phyloP scores from a whole-genome alignment of 2,888 invertebrate species.

The Odontothrips loti region DNA sequence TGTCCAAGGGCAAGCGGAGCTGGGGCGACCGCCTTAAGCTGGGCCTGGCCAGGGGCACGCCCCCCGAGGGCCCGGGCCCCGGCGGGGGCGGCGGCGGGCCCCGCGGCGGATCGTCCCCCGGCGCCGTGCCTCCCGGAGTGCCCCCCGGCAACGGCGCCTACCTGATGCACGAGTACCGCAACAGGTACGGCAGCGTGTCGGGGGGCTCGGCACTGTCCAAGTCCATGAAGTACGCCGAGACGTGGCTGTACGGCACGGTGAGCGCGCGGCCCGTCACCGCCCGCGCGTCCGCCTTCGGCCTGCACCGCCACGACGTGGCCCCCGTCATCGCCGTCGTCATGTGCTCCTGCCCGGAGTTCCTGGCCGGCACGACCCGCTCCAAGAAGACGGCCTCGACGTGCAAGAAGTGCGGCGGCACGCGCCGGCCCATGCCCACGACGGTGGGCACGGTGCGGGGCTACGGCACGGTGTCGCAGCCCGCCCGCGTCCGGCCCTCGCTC shows the following conservation, averaged over 20 bases:
- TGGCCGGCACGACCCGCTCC: constrained; percentile 67
- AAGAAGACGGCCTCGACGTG: constrained; percentile 72
- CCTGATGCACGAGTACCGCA: constrained; percentile 37
- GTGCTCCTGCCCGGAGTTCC: constrained; percentile 76
- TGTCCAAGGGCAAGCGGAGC: constrained; percentile 38
- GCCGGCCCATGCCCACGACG: constrained; percentile 47
- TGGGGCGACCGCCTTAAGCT: constrained; percentile 36
- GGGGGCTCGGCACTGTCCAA: constrained; percentile 70
- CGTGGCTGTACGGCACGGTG: constrained; percentile 79
- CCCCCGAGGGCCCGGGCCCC: constrained; percentile 35
- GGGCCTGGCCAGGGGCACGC: constrained; percentile 38
- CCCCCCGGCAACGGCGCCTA: constrained; percentile 31
- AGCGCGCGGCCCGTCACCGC: constrained; percentile 31
- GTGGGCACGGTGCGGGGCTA: constrained; percentile 32
- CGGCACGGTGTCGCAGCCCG: constrained; percentile 29
- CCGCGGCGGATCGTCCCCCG: constrained; percentile 28
- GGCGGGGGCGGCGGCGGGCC: constrained; percentile 32
- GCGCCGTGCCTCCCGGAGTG: constrained; percentile 28
- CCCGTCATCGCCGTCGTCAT: constrained; percentile 63
- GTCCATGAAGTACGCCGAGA: constrained; percentile 80
- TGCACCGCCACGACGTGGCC: constrained; percentile 50
- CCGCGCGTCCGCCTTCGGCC: constrained; percentile 46
- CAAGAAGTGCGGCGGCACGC: constrained; percentile 78
- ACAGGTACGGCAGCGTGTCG: constrained; percentile 46
- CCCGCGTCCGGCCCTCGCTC: constrained; percentile 11